Base-by-base conservation (phyloP, 2,888 invertebrate species). In the Apodemia mormo region DNA sequence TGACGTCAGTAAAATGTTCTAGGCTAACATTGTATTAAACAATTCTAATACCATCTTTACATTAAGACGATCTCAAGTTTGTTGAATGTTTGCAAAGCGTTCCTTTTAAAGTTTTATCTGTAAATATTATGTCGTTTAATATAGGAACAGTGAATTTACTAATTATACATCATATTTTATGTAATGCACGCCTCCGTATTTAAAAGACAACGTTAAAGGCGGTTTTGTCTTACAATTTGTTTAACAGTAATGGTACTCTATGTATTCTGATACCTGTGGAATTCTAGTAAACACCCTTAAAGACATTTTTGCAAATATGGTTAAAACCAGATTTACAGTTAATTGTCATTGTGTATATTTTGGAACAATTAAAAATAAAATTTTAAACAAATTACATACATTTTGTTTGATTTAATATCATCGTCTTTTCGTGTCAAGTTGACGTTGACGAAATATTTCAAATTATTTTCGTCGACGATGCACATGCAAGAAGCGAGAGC, bases 71-170 rank as follows among this genome's bases (percentile, higher is more conserved):
- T 93, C 92, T 92, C 92, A 92, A 92, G 90, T 92, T 91, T 92
- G 92, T 92, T 92, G 92, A 91, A 92, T 92, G 91, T 92, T 92
- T 92, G 90, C 90, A 91, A 92, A 92, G 92, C 92, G 92, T 92
- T 93, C 92, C 92, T 92, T 91, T 91, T 89, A 92, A 92, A 92
- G 92, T 91, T 93, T 93, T 92, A 92, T 92, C 91, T 93, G 92
- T 93, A 93, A 90, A 92, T 93, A 92, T 64, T 64, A 64, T 90
- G 86, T 88, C 81, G 81, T 80, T 79, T 87, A 89, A 85, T 82
- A 85, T 92, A 92, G 88, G 90, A 83, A 89, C 90, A 86, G 84
- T 92, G 90, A 90, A 90, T 89, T 90, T 87, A 91, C 88, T 90
- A 88, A 89, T 89, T 86, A 82, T 88, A 87, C 82, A 84, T 82